Evolutionary conservation across 2,888 invertebrate genomes (phyloP), one percentile per base, ranked within the genome.

Genomic region (Chaetogeoica ovagalla): DNA sequence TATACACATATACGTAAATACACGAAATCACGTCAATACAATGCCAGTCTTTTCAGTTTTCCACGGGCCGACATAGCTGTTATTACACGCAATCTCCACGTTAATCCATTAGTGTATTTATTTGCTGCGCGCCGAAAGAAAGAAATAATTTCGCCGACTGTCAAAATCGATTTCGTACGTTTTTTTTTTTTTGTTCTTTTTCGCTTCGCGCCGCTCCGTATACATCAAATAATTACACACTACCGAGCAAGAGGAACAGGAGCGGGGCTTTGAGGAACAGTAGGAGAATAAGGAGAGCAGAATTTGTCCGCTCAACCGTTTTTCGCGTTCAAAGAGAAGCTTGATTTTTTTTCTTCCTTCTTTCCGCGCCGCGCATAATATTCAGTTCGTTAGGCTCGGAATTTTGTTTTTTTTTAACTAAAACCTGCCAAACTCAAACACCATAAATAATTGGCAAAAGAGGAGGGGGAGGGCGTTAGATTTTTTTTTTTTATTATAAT

Each of bases 351-450:
- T 70, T 7, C 9, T 71, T 55, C 17, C 73, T 52, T 52, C 37
- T 37, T 30, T 30, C 30, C 4, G 30, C 30, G 30, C 21, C 57
- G 43, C 57, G 23, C 19, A 52, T 19, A 55, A 30, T 48, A 59
- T 76, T n/a, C 66, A 76, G 79, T 79, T 79, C 79, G 79, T 79
- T 79, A 79, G 39, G 71, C 71, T 55, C 30, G 70, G 62, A 70
- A 55, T 77, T 77, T 70, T 79, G 62, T 69, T 37, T 13, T 71
- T 70, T 69, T 52, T 13, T 43, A 59, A 59, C 59, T 59, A 21
- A 71, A 71, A 71, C 70, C 70, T 59, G 52, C 52, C 73, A 65
- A 57, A 70, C 77, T 79, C 71, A 71, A 62, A 71, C 63, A 39
- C 79, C 71, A 71, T 79, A 57, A 57, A 71, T 63, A 57, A 79